Percentiles rank a stretch among this genome's conserved stretches.
These are phyloP conservation scores for Ethmia dodecea DNA, from an alignment of 2,888 invertebrate genomes.

Conservation along the genomic window DNA sequence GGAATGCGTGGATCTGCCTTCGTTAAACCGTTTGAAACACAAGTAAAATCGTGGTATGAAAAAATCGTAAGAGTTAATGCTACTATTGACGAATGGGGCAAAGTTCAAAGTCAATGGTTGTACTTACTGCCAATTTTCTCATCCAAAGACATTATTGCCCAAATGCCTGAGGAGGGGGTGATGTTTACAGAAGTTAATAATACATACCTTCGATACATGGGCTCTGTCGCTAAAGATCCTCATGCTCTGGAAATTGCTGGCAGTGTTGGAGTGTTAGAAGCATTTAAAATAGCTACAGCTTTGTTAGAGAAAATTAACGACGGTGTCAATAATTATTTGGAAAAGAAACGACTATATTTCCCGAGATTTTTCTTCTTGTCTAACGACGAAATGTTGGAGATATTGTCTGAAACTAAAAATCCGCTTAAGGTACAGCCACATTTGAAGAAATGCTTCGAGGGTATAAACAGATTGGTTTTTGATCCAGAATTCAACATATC, in stretches of 20 bases:
- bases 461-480: constrained; percentile 86
- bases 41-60: constrained; percentile 86
- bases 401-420: constrained; percentile 93
- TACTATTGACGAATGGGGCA: constrained; percentile 90
- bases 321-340: constrained; percentile 89
- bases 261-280: constrained; percentile 81
- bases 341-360: constrained; percentile 90
- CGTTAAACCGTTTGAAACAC: constrained; percentile 87
- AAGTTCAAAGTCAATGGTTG: constrained; percentile 91
- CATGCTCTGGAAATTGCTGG: constrained; percentile 82
- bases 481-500: constrained; percentile 84
- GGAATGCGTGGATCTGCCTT: constrained; percentile 92
- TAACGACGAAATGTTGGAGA: constrained; percentile 93
- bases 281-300: constrained; percentile 81
- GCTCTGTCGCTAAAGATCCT: constrained; percentile 78
- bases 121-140: constrained; percentile 92
- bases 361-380: constrained; percentile 94
- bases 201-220: constrained; percentile 82
- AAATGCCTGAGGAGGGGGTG: constrained; percentile 90
- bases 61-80: constrained; percentile 81
- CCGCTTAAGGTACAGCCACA: constrained; percentile 90
- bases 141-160: constrained; percentile 89
- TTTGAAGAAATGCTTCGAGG: constrained; percentile 92
- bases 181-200: constrained; percentile 86
- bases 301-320: constrained; percentile 89